Evolutionary conservation across 2,113 vertebrate species (phyloP).

Genomic region (Dicentrarchus labrax): DNA sequence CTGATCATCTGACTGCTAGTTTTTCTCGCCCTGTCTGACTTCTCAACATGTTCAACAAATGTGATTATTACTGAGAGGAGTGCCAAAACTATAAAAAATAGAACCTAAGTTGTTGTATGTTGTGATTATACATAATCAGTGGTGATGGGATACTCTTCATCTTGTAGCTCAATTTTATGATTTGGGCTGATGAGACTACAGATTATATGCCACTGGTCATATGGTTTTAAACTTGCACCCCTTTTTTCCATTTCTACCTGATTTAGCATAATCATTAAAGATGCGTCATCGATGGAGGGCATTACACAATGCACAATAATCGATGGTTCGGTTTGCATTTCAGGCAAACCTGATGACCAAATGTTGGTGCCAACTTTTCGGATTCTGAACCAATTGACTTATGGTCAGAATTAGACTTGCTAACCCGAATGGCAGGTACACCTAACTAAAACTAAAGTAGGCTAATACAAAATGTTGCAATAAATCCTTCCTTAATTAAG

Average conservation of each 20-base stretch:
- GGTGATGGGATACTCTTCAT: not conserved
- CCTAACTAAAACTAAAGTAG: not conserved
- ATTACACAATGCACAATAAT: no score
- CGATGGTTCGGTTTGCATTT: no score
- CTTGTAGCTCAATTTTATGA: not conserved
- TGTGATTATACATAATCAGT: not conserved
- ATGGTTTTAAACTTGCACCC: no score
- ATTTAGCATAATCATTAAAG: no score
- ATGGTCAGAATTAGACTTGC: no score
- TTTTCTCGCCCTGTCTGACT: not conserved
- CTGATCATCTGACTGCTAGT: not conserved
- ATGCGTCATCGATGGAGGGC: no score
- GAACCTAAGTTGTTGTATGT: not conserved
- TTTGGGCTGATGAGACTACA: not conserved
- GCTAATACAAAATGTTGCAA: no score
- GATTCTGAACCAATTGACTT: no score
- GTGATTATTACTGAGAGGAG: not conserved
- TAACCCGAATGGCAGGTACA: not conserved
- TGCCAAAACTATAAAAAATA: not conserved
- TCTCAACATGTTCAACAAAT: not conserved
- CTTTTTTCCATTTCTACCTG: no score
- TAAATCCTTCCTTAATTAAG: no score
- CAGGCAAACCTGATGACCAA: no score
- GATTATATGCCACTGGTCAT: not conserved
- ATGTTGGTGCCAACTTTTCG: no score